Base-by-base conservation (phyloP, 1,140 invertebrate genomes). In the Sarcophaga bullata region DNA sequence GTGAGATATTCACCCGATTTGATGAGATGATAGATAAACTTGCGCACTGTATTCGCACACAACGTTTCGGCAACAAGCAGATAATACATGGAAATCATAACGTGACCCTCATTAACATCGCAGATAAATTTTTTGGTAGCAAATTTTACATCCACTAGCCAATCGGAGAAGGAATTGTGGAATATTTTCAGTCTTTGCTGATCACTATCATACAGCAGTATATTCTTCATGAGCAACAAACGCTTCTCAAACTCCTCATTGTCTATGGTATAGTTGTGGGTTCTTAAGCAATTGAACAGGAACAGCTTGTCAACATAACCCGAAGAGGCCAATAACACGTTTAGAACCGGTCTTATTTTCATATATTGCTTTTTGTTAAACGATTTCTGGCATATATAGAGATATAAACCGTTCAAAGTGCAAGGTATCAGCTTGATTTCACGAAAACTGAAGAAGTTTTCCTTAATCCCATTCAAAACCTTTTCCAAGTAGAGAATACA, bases 121-220 rank as follows among this genome's bases (percentile, higher is more conserved):
- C 97, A 98, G 68, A 98, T 91, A 90, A 97, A 99, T 86, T 97
- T 97, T 84, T 97, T 95, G 11, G 97, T 98, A 88, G 97, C 98
- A 86, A 98, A 97, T 91, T 99, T 99, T 0, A 98, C 97, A 91
- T 99, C 97, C 37, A 97, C 91, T 68, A 99, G 90, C 97, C 97
- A 99, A 86, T 97, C 96, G 9, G 97, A 95, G 90, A 98, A 98
- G 83, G 96, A 98, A 87, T 96, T 95, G 90, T 98, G 97, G 90
- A 97, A 97, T 5, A 97, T 91, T 84, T 95, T 94, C 81, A 97
- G 91, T 46, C 93, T 93, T 1, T 94, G 94, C 8, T 93, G 90
- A 4, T 89, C 88, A 0, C 90, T 86, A 84, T 93, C 92, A 86
- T 91, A 90, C 52, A 91, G 91, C 25, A 93, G 85, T 52, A 93